Base-by-base conservation (phyloP, 2,888 invertebrate genomes). In the Drosophila nr. perissopoda region DNA sequence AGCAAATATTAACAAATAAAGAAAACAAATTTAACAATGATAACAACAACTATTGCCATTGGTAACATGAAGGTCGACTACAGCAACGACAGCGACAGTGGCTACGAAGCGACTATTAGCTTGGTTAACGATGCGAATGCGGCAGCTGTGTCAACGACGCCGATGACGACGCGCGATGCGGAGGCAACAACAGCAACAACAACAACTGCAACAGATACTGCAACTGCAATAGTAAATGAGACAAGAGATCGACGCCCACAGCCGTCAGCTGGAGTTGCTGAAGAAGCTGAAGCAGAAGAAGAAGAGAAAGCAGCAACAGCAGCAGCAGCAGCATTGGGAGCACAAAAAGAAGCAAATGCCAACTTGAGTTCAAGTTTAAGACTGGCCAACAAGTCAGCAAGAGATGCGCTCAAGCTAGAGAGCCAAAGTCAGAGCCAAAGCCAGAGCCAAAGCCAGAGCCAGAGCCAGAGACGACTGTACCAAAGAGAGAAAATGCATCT, bases 41-140 rank as follows among this genome's bases (percentile, higher is more conserved):
- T 21, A 63, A 51, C 40, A 38, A 74, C 10, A 57, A 27, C 62
- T 27, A 48, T 40, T 13, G 25, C 21, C 46, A 53, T 51, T 29
- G 40, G 69, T 64, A 49, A 74, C 60, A 52, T 69, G 68, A 85
- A 86, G 86, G 85, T 91, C 71, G 91, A 91, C 83, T 86, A 91
- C 88, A 88, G 81, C 71, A 79, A 81, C 52, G 84, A 66, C 72
- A 76, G 65, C 69, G 72, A 62, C 69, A 74, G 71, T 69, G 78
- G 73, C 58, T 83, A 74, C 67, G 88, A 90, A 67, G 72, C 79
- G 64, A 76, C 81, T 61, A 70, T 89, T 33, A 66, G 73, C 59
- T 58, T 83, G 67, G 81, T 67, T 25, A 65, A 56, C 58, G 84
- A 81, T 64, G 59, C 54, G 42, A 70, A 59, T 58, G 72, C 54